A percentile compares a stretch with the other conserved stretches of the same genome.
Evolutionary conservation across 2,888 invertebrate genomes (phyloP).

Genomic region (Nemotelus nigrinus): DNA sequence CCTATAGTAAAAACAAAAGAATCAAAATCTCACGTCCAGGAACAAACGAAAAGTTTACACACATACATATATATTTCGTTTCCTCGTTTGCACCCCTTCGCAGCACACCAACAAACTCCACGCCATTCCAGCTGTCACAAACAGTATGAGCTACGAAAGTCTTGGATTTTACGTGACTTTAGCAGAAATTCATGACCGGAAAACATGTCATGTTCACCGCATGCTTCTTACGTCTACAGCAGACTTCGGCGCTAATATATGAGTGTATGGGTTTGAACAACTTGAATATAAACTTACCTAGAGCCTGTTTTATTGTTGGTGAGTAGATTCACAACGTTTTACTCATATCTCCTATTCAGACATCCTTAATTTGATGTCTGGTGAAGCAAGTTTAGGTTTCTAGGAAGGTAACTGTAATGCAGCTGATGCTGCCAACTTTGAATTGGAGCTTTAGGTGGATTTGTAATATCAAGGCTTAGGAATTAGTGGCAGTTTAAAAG

Average conservation of each 20-base stretch:
- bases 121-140: not conserved
- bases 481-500: too few species aligned
- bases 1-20: too few species aligned
- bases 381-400: not conserved
- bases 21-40: too few species aligned
- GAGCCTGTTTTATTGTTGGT: too few species aligned
- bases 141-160: slow-evolving; percentile 1
- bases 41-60: too few species aligned
- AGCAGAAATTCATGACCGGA: slow-evolving; percentile 22
- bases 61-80: too few species aligned
- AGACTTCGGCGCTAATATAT: not conserved
- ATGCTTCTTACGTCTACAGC: not conserved
- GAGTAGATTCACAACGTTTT: not conserved
- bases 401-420: not conserved
- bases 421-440: too few species aligned
- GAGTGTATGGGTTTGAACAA: not conserved
- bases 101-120: not conserved
- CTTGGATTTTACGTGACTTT: slow-evolving; percentile 19
- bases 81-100: too few species aligned
- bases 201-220: slow-evolving; percentile 9
- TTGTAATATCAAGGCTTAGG: too few species aligned
- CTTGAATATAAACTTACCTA: too few species aligned
- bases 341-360: not conserved
- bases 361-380: not conserved
- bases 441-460: too few species aligned